A percentile compares a stretch with the other conserved stretches of the same genome.
phyloP scores from a whole-genome alignment of 2,888 invertebrate species.

The Nomada fucata region DNA sequence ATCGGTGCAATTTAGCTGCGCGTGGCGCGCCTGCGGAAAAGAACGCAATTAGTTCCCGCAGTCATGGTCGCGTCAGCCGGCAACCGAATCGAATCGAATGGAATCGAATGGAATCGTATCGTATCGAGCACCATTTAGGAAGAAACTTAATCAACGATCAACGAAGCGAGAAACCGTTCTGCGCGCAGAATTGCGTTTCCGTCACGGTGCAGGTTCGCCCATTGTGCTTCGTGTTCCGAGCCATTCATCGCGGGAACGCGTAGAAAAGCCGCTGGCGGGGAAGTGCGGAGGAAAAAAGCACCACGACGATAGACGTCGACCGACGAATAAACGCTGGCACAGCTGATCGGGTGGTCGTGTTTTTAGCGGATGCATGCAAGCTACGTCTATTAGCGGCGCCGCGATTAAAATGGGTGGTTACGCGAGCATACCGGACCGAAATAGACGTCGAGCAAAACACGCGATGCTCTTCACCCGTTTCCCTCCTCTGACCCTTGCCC shows the following conservation, averaged over 20 bases:
- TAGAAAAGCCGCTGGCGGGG: not conserved
- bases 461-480: constrained; percentile 49
- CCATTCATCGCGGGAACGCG: constrained; percentile 16
- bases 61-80: not conserved
- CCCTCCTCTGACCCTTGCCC: constrained; percentile 16
- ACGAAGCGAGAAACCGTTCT: constrained; percentile 16
- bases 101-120: constrained; percentile 2
- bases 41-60: no score
- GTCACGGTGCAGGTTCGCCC: not conserved
- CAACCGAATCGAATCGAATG: not conserved
- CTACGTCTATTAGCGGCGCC: constrained; percentile 68
- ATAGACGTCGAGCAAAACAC: constrained; percentile 78
- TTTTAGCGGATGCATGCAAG: constrained; percentile 54
- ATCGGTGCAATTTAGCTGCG: no score
- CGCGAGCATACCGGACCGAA: constrained; percentile 76
- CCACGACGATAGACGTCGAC: constrained; percentile 6
- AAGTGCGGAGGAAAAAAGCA: not conserved
- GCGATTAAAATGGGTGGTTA: constrained; percentile 79
- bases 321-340: constrained; percentile 50
- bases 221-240: not conserved
- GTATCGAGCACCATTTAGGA: not conserved
- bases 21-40: no score
- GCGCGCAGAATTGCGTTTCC: constrained; percentile 10
- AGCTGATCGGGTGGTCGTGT: constrained; percentile 64
- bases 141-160: constrained; percentile 23